These are phyloP conservation scores for Rhizomys pruinosus DNA, from an alignment of 2,113 vertebrate genomes.

Conservation along the genomic window DNA sequence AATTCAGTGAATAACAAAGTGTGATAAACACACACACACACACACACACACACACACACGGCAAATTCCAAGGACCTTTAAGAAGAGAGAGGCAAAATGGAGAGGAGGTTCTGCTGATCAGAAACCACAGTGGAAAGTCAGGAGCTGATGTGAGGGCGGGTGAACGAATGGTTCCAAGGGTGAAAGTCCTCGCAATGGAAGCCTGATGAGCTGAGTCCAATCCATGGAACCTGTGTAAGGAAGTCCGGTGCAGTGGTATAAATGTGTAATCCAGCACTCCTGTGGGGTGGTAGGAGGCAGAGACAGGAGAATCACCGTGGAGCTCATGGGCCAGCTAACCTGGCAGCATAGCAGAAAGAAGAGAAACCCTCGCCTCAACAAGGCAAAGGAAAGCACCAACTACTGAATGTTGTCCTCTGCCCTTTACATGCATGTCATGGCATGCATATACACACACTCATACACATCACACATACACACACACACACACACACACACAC, in stretches of 20 bases:
- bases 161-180: background rate
- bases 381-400: background rate
- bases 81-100: constrained; percentile 4
- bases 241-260: background rate
- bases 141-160: constrained; percentile 5
- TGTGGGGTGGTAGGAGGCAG: background rate
- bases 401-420: background rate
- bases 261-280: background rate
- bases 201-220: background rate
- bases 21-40: background rate
- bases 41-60: background rate
- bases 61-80: background rate
- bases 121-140: background rate
- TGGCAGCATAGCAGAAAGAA: background rate
- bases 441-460: background rate
- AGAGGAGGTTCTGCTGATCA: background rate
- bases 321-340: background rate
- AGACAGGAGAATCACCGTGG: background rate
- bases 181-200: background rate
- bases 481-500: background rate
- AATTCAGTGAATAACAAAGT: constrained; percentile 18
- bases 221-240: background rate
- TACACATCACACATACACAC: background rate
- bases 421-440: background rate
- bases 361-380: background rate